phyloP scores from a whole-genome alignment of 2,888 invertebrate genomes.

The Zhuqinia jingwanae region DNA sequence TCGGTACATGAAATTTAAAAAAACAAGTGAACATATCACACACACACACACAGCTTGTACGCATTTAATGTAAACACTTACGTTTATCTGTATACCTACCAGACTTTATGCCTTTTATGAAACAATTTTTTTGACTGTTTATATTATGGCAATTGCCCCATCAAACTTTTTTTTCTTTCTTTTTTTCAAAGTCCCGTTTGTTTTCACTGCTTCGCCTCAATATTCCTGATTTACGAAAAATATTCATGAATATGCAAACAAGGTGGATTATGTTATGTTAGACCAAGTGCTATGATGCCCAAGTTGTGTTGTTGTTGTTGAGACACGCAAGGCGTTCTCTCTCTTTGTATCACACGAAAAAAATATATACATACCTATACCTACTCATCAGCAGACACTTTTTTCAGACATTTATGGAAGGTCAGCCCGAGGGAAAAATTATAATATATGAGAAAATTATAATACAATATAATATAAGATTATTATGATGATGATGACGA shows the following conservation, averaged over 20 bases:
- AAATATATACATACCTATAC: too few species aligned
- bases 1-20: too few species aligned
- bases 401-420: constrained; percentile 59
- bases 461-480: constrained; percentile 25
- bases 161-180: too few species aligned
- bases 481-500: background rate
- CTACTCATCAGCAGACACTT: too few species aligned
- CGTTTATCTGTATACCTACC: too few species aligned
- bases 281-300: constrained; percentile 6
- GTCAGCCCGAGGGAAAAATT: constrained; percentile 60
- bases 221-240: constrained; percentile 60
- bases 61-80: too few species aligned
- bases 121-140: background rate
- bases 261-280: constrained; percentile 41
- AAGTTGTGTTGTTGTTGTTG: constrained; percentile 32
- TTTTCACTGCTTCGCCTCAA: constrained; percentile 57
- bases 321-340: constrained; percentile 43
- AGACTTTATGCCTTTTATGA: background rate
- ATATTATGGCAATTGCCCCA: constrained; percentile 42
- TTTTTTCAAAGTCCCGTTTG: constrained; percentile 62
- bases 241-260: constrained; percentile 64
- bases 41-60: too few species aligned
- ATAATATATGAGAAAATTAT: constrained; percentile 51
- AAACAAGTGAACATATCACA: background rate
- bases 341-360: constrained; percentile 42